Conservation (phyloP, 2,113 vertebrate species). For the Pogona vitticeps region DNA sequence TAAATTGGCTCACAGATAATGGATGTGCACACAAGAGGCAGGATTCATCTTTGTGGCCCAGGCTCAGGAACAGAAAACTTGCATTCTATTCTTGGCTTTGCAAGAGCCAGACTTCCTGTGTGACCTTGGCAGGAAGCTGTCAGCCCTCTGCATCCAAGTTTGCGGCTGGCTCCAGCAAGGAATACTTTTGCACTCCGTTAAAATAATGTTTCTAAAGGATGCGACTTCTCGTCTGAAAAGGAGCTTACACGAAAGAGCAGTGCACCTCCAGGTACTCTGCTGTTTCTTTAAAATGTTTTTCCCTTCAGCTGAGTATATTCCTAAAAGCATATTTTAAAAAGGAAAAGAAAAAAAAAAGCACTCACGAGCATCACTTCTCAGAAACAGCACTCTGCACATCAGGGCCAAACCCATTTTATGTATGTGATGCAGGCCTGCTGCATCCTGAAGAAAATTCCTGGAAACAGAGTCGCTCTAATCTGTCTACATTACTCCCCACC, state of each 20-base stretch:
- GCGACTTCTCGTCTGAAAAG: neutral
- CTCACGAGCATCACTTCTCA: neutral
- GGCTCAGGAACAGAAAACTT: slow-evolving; percentile 29
- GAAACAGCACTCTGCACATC: neutral
- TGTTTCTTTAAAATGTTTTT: slow-evolving; percentile 14
- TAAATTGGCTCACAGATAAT: slow-evolving; percentile 59
- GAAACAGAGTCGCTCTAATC: neutral
- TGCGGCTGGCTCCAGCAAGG: accelerated
- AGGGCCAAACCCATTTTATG: neutral
- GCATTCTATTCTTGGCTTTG: slow-evolving; percentile 53
- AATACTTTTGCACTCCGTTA: neutral
- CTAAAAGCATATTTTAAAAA: neutral
- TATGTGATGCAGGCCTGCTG: neutral
- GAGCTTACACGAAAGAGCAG: neutral
- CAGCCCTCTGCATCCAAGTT: slow-evolving; percentile 31
- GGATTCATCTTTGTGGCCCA: neutral
- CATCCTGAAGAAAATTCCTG: neutral
- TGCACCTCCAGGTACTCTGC: neutral
- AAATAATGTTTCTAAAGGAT: neutral
- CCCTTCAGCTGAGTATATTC: slow-evolving; percentile 40
- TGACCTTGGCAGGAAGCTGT: slow-evolving; percentile 42
- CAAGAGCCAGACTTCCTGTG: slow-evolving; percentile 33
- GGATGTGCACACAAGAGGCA: neutral
- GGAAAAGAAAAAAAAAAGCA: neutral
- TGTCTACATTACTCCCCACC: neutral